A percentile compares a stretch with the other conserved stretches of the same genome.
These are phyloP conservation scores for Rissa tridactyla DNA, from an alignment of 2,113 vertebrate species.

Conservation along the genomic window DNA sequence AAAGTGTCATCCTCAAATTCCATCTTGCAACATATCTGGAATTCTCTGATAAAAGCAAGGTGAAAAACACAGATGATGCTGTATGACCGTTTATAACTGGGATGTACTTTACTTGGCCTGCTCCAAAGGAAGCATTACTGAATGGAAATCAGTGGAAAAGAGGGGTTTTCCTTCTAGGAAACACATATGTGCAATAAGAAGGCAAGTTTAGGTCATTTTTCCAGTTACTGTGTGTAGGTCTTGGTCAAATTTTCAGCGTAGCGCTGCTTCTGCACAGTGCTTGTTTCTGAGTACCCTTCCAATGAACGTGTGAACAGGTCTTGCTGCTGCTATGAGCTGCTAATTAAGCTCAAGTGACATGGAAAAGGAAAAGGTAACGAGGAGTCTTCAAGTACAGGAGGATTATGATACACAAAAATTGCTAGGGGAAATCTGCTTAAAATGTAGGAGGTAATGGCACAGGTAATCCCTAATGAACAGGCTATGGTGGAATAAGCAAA, in stretches of 20 bases:
- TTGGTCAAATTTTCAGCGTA: background rate
- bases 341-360: background rate
- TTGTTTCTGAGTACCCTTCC: background rate
- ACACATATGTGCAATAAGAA: background rate
- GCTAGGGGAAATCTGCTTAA: background rate
- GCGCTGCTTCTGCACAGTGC: background rate
- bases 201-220: background rate
- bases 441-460: background rate
- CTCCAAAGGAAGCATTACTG: background rate
- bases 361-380: background rate
- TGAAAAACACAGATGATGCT: background rate
- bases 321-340: background rate
- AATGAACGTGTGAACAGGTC: background rate
- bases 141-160: background rate
- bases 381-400: background rate
- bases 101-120: background rate
- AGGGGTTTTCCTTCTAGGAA: background rate
- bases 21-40: background rate
- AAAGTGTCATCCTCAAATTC: background rate
- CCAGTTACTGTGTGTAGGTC: background rate
- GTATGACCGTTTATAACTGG: rapidly evolving
- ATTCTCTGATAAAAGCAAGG: background rate
- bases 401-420: background rate
- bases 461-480: background rate
- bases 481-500: background rate